Evolutionary conservation across 2,888 invertebrate species (phyloP), one percentile per base, ranked within the genome.

Genomic region (Ecliptopera silaceata): DNA sequence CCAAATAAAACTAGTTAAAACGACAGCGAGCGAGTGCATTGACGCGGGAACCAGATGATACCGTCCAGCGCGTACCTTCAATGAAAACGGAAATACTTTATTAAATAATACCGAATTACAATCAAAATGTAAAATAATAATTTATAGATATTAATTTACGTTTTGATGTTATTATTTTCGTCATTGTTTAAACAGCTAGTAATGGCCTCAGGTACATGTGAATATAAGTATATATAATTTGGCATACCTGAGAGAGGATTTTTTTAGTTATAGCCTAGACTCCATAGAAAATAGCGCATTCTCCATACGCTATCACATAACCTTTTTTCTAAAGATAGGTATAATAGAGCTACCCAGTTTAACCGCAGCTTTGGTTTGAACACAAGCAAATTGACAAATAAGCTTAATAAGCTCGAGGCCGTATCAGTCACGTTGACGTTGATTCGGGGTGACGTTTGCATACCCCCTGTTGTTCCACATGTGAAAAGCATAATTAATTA

Each of bases 381-480:
- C 52, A 49, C 47, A 56, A 38, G 45, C 51, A 62, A 63, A 63
- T 64, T 64, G 65, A 61, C 64, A 63, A 68, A 68, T 61, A 65
- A 56, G 44, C 56, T 42, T 41, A 49, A 52, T 58, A 55, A 53
- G 18, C 36, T 51, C 42, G 8, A 32, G 26, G 18, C 53, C 18
- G 59, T 64, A 68, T 70, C 72, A 70, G 73, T 68, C 71, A 64
- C 50, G 66, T 50, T 61, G 63, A 65, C 65, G 69, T 71, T 76
- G 72, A 72, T 66, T 69, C 65, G 65, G 69, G 69, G 64, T 61
- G 69, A 70, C 72, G 65, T 68, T 70, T 67, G 68, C 65, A 59
- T 63, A 56, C 65, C 69, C 68, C 66, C 64, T 74, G 74, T 75
- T 75, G 70, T 72, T 72, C 73, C 77, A 80, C 79, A 79, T 78